A percentile compares a stretch with the other conserved stretches of the same genome.
phyloP scores from a whole-genome alignment of 2,888 invertebrate species.

The Melinaea menophilus region DNA sequence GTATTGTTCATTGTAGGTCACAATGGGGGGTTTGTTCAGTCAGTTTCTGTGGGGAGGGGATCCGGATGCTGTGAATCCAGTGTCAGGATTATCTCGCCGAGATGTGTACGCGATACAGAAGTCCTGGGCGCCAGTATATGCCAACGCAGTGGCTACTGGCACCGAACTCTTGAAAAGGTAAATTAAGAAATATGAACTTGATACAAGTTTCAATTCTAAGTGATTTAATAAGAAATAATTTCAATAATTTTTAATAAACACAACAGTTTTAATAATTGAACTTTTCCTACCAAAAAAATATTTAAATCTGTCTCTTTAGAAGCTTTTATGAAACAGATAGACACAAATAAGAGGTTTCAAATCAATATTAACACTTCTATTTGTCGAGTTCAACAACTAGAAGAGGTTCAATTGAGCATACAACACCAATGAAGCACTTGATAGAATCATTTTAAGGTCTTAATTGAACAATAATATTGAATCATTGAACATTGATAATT shows the following conservation, averaged over 20 bases:
- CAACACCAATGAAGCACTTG: too few relatives aligned
- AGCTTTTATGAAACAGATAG: too few relatives aligned
- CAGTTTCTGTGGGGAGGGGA: slow-evolving; percentile 67
- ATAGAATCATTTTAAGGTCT: too few relatives aligned
- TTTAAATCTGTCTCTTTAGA: too few relatives aligned
- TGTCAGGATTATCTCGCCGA: slow-evolving; percentile 56
- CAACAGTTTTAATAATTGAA: too few relatives aligned
- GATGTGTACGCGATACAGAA: slow-evolving; percentile 59
- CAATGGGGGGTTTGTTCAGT: slow-evolving; percentile 68
- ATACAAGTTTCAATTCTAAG: not conserved
- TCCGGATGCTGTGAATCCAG: slow-evolving; percentile 53
- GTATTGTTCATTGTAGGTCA: slow-evolving; percentile 17
- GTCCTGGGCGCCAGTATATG: slow-evolving; percentile 59
- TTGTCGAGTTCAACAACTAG: too few relatives aligned
- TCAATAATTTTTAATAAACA: not conserved
- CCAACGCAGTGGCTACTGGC: slow-evolving; percentile 53
- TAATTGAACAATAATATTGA: too few relatives aligned
- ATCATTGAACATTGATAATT: too few relatives aligned
- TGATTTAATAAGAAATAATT: not conserved
- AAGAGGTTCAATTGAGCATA: too few relatives aligned
- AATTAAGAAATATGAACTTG: not conserved
- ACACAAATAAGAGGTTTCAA: too few relatives aligned
- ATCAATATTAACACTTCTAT: too few relatives aligned
- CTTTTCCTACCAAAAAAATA: too few relatives aligned
- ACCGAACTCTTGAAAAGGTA: slow-evolving; percentile 67